Evolutionary conservation across 2,888 invertebrate species (phyloP).

Genomic region (Myopa tessellatipennis): DNA sequence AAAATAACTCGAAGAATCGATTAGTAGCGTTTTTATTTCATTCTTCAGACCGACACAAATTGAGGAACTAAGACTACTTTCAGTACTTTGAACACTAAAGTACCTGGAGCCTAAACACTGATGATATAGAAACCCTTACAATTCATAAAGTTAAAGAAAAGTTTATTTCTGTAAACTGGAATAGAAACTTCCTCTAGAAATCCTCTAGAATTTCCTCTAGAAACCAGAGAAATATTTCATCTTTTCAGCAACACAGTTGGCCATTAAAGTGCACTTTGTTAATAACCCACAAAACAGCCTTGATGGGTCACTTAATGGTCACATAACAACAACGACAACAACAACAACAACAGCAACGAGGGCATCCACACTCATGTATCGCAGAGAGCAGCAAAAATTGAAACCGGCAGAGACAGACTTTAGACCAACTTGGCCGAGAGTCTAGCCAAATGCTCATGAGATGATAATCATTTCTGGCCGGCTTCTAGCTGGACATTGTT

Average conservation of each 20-base stretch:
- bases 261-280: background rate
- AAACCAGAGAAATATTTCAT: no score
- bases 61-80: no score
- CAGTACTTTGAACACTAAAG: no score
- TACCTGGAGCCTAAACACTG: no score
- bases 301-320: constrained; percentile 4
- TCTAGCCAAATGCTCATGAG: constrained; percentile 18
- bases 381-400: background rate
- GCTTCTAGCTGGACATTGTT: constrained; percentile 41
- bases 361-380: background rate
- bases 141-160: no score
- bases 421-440: background rate
- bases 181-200: no score
- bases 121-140: no score
- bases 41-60: no score
- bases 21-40: no score
- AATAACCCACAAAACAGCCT: constrained; percentile 11
- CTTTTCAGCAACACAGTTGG: background rate
- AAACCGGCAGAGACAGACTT: constrained; percentile 1
- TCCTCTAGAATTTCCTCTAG: no score
- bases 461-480: constrained; percentile 37
- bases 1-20: no score
- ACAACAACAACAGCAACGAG: constrained; percentile 1
- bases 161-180: no score
- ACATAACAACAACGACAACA: constrained; percentile 7